Percentiles rank a stretch among this genome's conserved stretches.
phyloP scores from a whole-genome alignment of 2,888 invertebrate genomes.

The Pheosia gnoma region DNA sequence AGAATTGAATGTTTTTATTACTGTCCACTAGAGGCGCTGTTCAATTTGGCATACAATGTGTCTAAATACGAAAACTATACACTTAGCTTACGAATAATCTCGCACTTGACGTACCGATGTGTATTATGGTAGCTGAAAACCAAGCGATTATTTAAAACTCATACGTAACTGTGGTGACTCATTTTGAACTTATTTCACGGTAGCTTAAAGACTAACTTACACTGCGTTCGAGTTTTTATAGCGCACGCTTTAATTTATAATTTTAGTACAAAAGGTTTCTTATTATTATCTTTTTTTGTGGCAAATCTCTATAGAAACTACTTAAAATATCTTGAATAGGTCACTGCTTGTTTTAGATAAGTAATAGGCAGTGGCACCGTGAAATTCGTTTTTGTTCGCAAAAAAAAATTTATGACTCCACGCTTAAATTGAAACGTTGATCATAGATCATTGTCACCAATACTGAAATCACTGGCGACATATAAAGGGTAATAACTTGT shows the following conservation, averaged over 20 bases:
- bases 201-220: slow-evolving; percentile 58
- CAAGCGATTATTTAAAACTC: slow-evolving; percentile 55
- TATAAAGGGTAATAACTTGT: not conserved
- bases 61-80: too few relatives aligned
- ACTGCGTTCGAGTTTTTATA: slow-evolving; percentile 30
- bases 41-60: too few relatives aligned
- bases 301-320: slow-evolving; percentile 5
- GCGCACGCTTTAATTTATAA: slow-evolving; percentile 31
- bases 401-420: slow-evolving; percentile 6
- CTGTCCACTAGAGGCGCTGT: too few relatives aligned
- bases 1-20: too few relatives aligned
- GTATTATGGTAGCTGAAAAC: slow-evolving; percentile 25
- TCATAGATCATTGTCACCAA: not conserved
- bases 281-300: slow-evolving; percentile 8
- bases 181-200: slow-evolving; percentile 76
- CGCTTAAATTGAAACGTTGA: slow-evolving; percentile 2
- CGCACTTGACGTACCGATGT: not conserved
- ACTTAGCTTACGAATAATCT: not conserved
- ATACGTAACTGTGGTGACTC: slow-evolving; percentile 65
- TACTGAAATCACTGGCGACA: not conserved
- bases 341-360: slow-evolving; percentile 7
- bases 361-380: slow-evolving; percentile 7
- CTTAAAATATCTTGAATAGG: slow-evolving; percentile 7
- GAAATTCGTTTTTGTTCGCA: slow-evolving; percentile 5
- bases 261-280: slow-evolving; percentile 10